Evolutionary conservation across 2,113 vertebrate genomes (phyloP).

Genomic region (Psophia crepitans): DNA sequence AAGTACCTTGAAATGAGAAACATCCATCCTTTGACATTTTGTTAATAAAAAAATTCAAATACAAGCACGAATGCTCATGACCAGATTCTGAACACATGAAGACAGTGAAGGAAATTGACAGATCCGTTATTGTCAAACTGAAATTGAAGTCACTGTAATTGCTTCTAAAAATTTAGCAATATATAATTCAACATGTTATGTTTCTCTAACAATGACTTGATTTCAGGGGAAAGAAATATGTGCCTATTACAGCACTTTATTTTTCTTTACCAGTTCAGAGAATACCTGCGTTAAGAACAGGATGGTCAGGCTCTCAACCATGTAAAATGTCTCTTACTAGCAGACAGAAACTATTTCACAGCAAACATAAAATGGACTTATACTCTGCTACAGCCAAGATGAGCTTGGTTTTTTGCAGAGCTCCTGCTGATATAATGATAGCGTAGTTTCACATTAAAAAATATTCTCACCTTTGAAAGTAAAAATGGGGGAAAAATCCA

Average conservation of each 20-base stretch:
- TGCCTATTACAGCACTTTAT: not conserved
- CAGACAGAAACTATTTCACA: not conserved
- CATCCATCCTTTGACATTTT: not conserved
- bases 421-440: constrained; percentile 4
- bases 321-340: constrained; percentile 16
- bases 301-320: not conserved
- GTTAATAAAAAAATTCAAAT: constrained; percentile 9
- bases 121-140: not conserved
- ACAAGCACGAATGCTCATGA: not conserved
- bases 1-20: constrained; percentile 18
- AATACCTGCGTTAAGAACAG: not conserved
- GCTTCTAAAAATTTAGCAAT: constrained; percentile 10
- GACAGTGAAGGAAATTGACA: not conserved
- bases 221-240: constrained; percentile 18
- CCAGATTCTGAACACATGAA: not conserved
- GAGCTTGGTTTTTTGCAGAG: not conserved
- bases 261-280: constrained; percentile 25
- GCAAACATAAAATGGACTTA: not conserved
- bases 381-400: not conserved
- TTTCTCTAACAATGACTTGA: constrained; percentile 41
- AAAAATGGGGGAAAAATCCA: not conserved
- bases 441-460: not conserved
- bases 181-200: not conserved
- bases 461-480: constrained; percentile 6
- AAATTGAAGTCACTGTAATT: constrained; percentile 12